Percentiles rank a stretch among this genome's conserved stretches.
These are phyloP conservation scores for Danio rerio DNA, from an alignment of 2,113 vertebrate genomes.

Conservation along the genomic window GRCz12tu NC_133182.1:66501501-66502000, in stretches of 20 bases:
- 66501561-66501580: conserved; percentile 41
- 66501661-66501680: conserved; percentile 46
- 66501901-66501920: too few species aligned
- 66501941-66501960: too few species aligned
- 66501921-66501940: too few species aligned
- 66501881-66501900: too few species aligned
- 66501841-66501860: too few species aligned
- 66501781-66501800: conserved; percentile 29
- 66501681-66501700: conserved; percentile 57
- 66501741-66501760: conserved; percentile 60
- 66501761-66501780: conserved; percentile 56
- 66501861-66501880: too few species aligned
- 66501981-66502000: too few species aligned
- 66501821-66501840: not conserved
- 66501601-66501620: conserved; percentile 35
- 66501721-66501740: conserved; percentile 53
- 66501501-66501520: conserved; percentile 77
- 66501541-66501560: conserved; percentile 54
- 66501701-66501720: conserved; percentile 54
- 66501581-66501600: conserved; percentile 45
- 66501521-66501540: conserved; percentile 71
- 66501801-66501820: conserved; percentile 38
- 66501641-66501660: conserved; percentile 26
- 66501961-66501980: too few species aligned
- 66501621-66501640: conserved; percentile 29